Evolutionary conservation across 2,797 vertebrate species (phyloP).

Genomic region (Tympanoctomys barrerae): DNA sequence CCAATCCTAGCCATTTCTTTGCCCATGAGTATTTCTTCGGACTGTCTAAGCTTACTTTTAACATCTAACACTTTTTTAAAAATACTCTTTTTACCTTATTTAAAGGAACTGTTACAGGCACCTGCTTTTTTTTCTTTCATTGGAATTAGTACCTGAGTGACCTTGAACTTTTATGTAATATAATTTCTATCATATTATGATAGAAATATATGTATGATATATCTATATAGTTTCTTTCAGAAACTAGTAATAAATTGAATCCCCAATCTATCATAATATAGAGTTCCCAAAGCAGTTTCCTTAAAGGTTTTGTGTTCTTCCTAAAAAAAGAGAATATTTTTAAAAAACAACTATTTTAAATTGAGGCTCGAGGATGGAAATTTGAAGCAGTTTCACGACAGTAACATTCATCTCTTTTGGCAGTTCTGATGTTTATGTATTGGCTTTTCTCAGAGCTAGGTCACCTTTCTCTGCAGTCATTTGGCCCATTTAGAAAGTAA

Average conservation of each 20-base stretch:
- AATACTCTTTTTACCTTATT: constrained; percentile 56
- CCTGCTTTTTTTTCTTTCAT: constrained; percentile 67
- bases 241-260: constrained; percentile 70
- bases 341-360: constrained; percentile 74
- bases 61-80: constrained; percentile 56
- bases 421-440: constrained; percentile 81
- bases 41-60: constrained; percentile 48
- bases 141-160: constrained; percentile 76
- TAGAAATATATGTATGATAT: not conserved
- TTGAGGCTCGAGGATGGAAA: constrained; percentile 67
- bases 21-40: constrained; percentile 10
- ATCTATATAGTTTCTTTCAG: constrained; percentile 44
- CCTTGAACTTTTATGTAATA: constrained; percentile 61
- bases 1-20: not conserved
- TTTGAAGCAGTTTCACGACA: constrained; percentile 75
- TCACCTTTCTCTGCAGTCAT: constrained; percentile 78
- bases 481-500: constrained; percentile 76
- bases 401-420: constrained; percentile 78
- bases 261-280: constrained; percentile 42
- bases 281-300: constrained; percentile 73
- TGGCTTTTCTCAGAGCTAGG: constrained; percentile 82
- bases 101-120: constrained; percentile 69
- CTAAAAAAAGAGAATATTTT: constrained; percentile 74
- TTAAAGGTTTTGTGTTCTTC: constrained; percentile 72
- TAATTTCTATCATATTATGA: constrained; percentile 42